Evolutionary conservation across 2,113 vertebrate species (phyloP).

Genomic region (Casuarius casuarius): DNA sequence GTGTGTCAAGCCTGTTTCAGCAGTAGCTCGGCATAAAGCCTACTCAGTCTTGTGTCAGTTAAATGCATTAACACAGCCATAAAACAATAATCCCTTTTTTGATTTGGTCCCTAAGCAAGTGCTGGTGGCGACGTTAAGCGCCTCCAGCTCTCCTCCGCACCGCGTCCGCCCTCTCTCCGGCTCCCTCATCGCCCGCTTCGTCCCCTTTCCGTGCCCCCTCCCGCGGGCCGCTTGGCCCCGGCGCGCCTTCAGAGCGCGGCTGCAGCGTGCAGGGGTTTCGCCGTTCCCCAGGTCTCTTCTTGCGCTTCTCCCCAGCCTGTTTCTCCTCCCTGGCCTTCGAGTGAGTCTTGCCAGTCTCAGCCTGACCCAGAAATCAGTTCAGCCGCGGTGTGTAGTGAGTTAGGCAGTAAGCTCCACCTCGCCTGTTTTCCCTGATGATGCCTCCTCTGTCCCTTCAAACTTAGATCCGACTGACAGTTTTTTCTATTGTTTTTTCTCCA

Average conservation of each 20-base stretch:
- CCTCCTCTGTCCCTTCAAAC: conserved; percentile 68
- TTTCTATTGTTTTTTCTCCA: conserved; percentile 88
- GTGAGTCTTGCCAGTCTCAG: not conserved
- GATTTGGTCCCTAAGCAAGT: conserved; percentile 30
- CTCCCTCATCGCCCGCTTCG: not conserved
- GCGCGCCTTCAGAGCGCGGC: not conserved
- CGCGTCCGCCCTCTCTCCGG: not conserved
- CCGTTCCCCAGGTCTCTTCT: not conserved
- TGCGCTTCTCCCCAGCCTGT: not conserved
- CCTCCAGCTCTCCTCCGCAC: not conserved
- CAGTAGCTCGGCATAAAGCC: conserved; percentile 14
- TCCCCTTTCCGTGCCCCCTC: not conserved
- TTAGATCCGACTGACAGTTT: conserved; percentile 83
- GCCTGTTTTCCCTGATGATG: conserved; percentile 60
- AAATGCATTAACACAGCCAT: conserved; percentile 51
- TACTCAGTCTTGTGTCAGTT: conserved; percentile 44
- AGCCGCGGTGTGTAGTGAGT: not conserved
- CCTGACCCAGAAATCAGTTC: not conserved
- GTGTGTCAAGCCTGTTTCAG: not conserved
- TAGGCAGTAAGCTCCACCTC: conserved; percentile 40
- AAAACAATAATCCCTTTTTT: conserved; percentile 66
- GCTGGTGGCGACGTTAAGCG: not conserved
- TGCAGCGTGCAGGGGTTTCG: not conserved
- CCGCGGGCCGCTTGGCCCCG: not conserved
- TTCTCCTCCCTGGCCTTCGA: not conserved